Evolutionary conservation across 2,797 vertebrate genomes (phyloP), one percentile per base, ranked within the genome.

Genomic region (Eurystomus glaucurus): DNA sequence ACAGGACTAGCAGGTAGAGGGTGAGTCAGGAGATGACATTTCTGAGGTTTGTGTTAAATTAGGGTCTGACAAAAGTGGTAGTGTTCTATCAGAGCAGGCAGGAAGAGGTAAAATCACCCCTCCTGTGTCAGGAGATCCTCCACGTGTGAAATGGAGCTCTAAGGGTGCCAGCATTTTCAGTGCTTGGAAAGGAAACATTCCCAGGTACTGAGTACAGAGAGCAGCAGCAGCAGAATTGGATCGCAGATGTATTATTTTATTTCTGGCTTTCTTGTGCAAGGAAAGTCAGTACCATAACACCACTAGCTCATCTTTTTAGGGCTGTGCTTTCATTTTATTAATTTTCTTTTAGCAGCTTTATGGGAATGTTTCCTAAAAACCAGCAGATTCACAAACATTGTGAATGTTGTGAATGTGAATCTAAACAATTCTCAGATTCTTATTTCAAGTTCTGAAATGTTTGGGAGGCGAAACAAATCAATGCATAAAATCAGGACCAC

Each of bases 31-130:
- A 72, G 46, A n/a, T 33, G 52, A 85, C 66, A 46, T 86, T 92
- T 90, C 72, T 90, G 96, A 96, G 93, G 92, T 85, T 80, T 95
- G n/a, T 48, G 92, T 93, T 96, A 72, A 93, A 79, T 93, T 51
- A 87, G 74, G 23, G n/a, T 82, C 68, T 91, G 69, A 62, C 33
- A 65, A 41, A 86, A 96, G 72, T 60, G 28, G 45, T 81, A 31
- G 25, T 78, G 26, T 75, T 71, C 2, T 48, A 69, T 91, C 78
- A 62, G 26, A 79, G 26, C 12, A 61, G 62, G 52, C 81, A 96
- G 93, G 92, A 95, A 93, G 91, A 88, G 72, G 77, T 92, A 45
- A 84, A 81, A 50, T 86, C 66, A 81, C 6, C 11, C 16, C 58
- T 93, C 20, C 31, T 87, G 31, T 60, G 68, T 87, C 90, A 95